Conservation (phyloP, 1,140 invertebrate genomes). For the Ganaspis sp. region DNA sequence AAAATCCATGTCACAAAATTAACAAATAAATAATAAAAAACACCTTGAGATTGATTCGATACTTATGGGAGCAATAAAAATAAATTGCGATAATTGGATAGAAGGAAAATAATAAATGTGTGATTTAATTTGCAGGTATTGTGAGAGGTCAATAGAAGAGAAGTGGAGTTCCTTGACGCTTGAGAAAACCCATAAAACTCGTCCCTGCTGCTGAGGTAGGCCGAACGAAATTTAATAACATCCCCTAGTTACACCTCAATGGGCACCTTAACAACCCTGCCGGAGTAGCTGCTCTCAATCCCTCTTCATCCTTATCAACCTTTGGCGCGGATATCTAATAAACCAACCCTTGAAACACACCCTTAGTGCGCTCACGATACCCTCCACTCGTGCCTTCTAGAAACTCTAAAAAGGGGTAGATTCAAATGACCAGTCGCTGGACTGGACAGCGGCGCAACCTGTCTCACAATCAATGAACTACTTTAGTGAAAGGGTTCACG, state of each 20-base stretch:
- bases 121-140: constrained; percentile 33
- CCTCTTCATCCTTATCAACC: constrained; percentile 59
- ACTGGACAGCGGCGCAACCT: constrained; percentile 72
- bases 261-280: constrained; percentile 76
- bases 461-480: constrained; percentile 61
- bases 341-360: constrained; percentile 71
- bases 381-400: constrained; percentile 43
- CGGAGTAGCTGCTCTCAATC: constrained; percentile 56
- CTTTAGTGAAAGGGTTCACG: constrained; percentile 68
- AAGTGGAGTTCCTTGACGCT: constrained; percentile 60
- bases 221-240: constrained; percentile 77
- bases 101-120: background rate
- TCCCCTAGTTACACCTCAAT: constrained; percentile 78
- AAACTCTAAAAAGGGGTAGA: constrained; percentile 43
- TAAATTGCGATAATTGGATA: background rate
- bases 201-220: constrained; percentile 62
- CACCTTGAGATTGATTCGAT: too few species aligned
- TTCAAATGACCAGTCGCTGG: constrained; percentile 58
- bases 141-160: constrained; percentile 52
- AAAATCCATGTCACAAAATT: too few species aligned
- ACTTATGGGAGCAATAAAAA: too few species aligned
- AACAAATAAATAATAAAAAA: too few species aligned
- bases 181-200: constrained; percentile 69
- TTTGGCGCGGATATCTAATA: constrained; percentile 72
- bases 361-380: constrained; percentile 65